phyloP scores from a whole-genome alignment of 2,888 invertebrate species.

The Lacanobia wlatinum region DNA sequence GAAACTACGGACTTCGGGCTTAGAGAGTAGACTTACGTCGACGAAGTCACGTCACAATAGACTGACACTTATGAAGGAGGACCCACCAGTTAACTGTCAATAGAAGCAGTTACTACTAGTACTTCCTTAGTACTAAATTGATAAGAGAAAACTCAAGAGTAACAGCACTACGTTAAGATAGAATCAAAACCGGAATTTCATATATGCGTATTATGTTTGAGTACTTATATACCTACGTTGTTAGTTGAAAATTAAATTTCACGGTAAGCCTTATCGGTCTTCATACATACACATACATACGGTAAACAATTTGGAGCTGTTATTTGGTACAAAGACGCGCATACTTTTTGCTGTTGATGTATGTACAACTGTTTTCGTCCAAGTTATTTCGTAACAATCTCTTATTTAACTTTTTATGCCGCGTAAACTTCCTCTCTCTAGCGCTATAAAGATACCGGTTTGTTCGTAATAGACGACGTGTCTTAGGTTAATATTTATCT shows the following conservation, averaged over 20 bases:
- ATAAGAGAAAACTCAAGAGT: no score
- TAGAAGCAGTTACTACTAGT: no score
- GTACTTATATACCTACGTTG: not conserved
- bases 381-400: not conserved
- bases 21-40: no score
- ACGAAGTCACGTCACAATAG: no score
- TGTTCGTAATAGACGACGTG: not conserved
- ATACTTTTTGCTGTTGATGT: not conserved
- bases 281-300: not conserved
- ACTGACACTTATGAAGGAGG: no score
- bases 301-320: not conserved
- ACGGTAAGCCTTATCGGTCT: not conserved
- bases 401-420: not conserved
- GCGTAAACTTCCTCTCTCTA: not conserved
- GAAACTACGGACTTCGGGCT: no score
- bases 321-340: not conserved
- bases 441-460: conserved; percentile 17
- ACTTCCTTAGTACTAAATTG: no score
- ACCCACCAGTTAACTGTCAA: no score
- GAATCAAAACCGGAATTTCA: conserved; percentile 1
- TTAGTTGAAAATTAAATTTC: conserved; percentile 13
- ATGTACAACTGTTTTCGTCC: not conserved
- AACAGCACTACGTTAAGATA: not conserved
- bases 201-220: not conserved
- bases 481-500: not conserved